These are phyloP conservation scores for Pica pica DNA, from an alignment of 2,113 vertebrate species.

Conservation along the genomic window DNA sequence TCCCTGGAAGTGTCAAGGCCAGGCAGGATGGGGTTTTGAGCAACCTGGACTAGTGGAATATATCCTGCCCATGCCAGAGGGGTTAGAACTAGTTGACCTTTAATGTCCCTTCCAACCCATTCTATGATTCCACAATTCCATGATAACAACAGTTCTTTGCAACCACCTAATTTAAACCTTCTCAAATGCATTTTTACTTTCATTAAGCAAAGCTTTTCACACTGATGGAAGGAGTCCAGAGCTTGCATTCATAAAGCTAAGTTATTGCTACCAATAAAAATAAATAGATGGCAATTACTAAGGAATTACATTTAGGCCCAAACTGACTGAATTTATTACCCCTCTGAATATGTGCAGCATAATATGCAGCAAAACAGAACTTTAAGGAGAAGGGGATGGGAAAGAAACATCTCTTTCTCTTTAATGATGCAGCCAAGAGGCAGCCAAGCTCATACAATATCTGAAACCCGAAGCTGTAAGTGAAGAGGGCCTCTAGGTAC, in stretches of 20 bases:
- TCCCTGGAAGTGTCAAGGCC: not conserved
- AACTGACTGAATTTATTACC: not conserved
- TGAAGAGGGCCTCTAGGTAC: not conserved
- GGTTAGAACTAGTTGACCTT: not conserved
- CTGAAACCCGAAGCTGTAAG: not conserved
- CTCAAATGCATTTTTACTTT: not conserved
- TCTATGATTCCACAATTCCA: not conserved
- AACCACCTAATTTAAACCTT: not conserved
- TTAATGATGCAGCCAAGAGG: not conserved
- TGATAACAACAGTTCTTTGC: not conserved
- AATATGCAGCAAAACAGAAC: not conserved
- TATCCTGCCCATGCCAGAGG: not conserved
- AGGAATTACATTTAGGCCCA: constrained; percentile 3
- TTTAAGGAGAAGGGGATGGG: not conserved
- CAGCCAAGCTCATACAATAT: not conserved
- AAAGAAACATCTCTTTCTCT: not conserved
- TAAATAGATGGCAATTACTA: constrained; percentile 24
- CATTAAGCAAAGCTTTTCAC: not conserved
- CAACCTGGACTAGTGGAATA: not conserved
- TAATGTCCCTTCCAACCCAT: not conserved
- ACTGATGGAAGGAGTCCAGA: not conserved
- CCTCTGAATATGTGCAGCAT: not conserved
- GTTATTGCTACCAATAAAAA: constrained; percentile 29
- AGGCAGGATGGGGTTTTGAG: not conserved
- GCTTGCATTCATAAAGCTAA: not conserved